Conservation (phyloP, 2,797 vertebrate species). For the Gobio occitaniae region DNA sequence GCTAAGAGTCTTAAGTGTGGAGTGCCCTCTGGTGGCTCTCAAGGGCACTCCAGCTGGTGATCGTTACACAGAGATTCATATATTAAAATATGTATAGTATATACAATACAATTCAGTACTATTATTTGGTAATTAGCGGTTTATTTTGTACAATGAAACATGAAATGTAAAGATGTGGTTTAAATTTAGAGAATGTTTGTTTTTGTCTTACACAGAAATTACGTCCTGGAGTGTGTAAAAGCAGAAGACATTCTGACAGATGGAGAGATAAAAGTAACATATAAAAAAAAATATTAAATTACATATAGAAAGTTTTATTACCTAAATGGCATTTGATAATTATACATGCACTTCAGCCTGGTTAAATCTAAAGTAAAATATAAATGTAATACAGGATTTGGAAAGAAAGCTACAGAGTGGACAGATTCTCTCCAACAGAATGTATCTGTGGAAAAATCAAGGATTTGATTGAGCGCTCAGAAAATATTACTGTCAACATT, state of each 20-base stretch:
- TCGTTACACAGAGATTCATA: too few species aligned
- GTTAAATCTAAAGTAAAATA: neutral
- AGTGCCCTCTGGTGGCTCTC: too few species aligned
- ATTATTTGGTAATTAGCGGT: neutral
- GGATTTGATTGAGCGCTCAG: neutral
- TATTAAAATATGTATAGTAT: too few species aligned
- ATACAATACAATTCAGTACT: neutral
- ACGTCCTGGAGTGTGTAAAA: neutral
- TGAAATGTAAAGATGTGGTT: neutral
- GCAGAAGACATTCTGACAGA: neutral
- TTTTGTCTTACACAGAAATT: neutral
- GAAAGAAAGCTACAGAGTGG: neutral
- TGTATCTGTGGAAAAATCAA: neutral
- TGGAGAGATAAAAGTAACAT: neutral
- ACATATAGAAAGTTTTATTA: neutral
- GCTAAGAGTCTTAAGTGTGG: too few species aligned
- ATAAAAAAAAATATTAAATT: neutral
- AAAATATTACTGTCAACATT: neutral
- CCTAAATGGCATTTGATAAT: neutral
- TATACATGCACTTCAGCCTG: neutral
- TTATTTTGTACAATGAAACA: neutral
- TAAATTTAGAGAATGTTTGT: neutral
- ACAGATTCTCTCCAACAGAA: neutral
- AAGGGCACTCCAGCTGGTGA: too few species aligned
- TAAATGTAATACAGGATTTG: neutral